Percentiles rank a stretch among this genome's conserved stretches.
phyloP scores from a whole-genome alignment of 2,113 vertebrate species.

The Embiotoca jacksoni region DNA sequence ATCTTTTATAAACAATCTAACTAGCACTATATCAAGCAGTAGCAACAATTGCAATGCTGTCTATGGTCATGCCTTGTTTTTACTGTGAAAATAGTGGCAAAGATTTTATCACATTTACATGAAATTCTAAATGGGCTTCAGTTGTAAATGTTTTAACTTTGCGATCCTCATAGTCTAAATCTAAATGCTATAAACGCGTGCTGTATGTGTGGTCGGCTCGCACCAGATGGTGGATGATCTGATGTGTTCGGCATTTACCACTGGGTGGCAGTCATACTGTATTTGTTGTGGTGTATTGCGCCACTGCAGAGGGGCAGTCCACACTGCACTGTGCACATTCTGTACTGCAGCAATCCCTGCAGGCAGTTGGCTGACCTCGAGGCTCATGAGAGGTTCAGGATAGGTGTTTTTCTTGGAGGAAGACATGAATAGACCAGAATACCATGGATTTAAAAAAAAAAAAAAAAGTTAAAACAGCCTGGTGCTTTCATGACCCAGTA shows the following conservation, averaged over 20 bases:
- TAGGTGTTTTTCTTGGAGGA: neutral
- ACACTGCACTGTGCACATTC: slow-evolving; percentile 34
- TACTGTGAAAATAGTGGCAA: slow-evolving; percentile 5
- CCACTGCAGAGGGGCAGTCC: slow-evolving; percentile 57
- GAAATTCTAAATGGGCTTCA: neutral
- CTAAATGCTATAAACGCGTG: neutral
- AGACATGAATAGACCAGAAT: slow-evolving; percentile 7
- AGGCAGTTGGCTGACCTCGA: slow-evolving; percentile 44
- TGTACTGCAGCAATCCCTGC: slow-evolving; percentile 58
- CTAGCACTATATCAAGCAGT: slow-evolving; percentile 36
- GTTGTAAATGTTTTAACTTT: neutral
- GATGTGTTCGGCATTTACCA: slow-evolving; percentile 37
- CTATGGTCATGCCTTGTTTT: neutral
- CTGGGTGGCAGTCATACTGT: slow-evolving; percentile 60
- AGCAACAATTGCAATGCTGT: slow-evolving; percentile 26
- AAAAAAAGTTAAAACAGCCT: neutral
- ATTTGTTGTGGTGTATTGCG: slow-evolving; percentile 50
- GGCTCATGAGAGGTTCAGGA: slow-evolving; percentile 20
- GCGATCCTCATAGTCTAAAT: neutral
- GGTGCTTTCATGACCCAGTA: neutral
- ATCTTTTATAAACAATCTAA: slow-evolving; percentile 17
- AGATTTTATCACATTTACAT: slow-evolving; percentile 7
- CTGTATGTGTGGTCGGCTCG: slow-evolving; percentile 10
- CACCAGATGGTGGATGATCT: neutral
- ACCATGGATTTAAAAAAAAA: neutral